Conservation (phyloP, 2,113 vertebrate species). For the Dromiciops gliroides region DNA sequence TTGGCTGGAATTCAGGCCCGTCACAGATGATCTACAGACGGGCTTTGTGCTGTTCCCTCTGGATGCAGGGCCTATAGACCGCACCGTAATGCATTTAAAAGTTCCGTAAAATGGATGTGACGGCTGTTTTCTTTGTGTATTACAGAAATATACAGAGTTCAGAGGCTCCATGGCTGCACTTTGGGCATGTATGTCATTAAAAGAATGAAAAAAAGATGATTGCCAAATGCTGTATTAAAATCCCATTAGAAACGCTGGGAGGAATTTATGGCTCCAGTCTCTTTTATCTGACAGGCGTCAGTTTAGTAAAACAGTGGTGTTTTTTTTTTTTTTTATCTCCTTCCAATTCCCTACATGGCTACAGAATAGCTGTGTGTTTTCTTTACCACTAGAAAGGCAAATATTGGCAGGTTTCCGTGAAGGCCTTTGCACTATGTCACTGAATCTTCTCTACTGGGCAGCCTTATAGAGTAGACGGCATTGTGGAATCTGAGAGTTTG, state of each 20-base stretch:
- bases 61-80: conserved; percentile 74
- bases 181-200: conserved; percentile 71
- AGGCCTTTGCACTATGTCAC: conserved; percentile 35
- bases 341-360: neutral
- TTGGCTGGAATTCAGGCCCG: conserved; percentile 88
- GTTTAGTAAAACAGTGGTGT: conserved; percentile 56
- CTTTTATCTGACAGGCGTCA: conserved; percentile 67
- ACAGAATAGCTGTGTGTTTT: neutral
- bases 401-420: conserved; percentile 50
- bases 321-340: conserved; percentile 27
- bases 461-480: conserved; percentile 12
- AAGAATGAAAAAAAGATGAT: conserved; percentile 80
- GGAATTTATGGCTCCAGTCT: conserved; percentile 62
- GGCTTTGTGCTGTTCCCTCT: conserved; percentile 84
- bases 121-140: conserved; percentile 79
- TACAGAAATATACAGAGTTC: conserved; percentile 77
- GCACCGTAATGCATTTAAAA: conserved; percentile 71
- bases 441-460: neutral
- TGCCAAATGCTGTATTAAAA: conserved; percentile 79
- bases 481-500: neutral
- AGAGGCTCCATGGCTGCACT: conserved; percentile 69
- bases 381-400: conserved; percentile 44
- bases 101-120: conserved; percentile 75
- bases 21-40: conserved; percentile 89
- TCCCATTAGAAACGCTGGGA: conserved; percentile 72